Base-by-base conservation (phyloP, 1,140 invertebrate genomes). In the Idris sp. region DNA sequence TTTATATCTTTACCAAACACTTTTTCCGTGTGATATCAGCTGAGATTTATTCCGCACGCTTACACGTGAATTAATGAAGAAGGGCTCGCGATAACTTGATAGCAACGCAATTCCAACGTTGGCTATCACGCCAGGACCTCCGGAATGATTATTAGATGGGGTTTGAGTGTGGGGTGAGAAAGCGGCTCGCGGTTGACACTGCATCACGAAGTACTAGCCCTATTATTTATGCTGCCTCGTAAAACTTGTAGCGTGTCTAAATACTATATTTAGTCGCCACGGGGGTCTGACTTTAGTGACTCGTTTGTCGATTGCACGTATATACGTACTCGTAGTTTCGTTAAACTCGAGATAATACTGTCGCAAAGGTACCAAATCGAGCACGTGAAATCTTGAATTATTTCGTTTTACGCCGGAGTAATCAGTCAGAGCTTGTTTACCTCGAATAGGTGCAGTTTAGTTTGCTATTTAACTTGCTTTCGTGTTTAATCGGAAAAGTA, bases 211-310 rank as follows among this genome's bases (percentile, higher is more conserved):
- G 77, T 75, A 80, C 79, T 83, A 84, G 84, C 83, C 79, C 76
- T 79, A 77, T 86, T 86, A 86, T 86, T 86, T 86, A 86, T 86
- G 82, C 65, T 75, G 76, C 76, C 79, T 83, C 84, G 82, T 86
- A 85, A 86, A 86, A 86, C 84, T 85, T 86, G 83, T 86, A 74
- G 84, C 84, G 83, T 84, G 84, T 79, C 77, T 76, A 69, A 79
- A 72, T 77, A 78, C 79, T 58, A 77, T 81, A 79, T 72, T 76
- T 59, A 61, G 51, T 41, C 54, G 36, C 68, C 3, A 54, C 31
- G 41, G 64, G 68, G 74, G 48, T 10, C 28, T 54, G 58, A 58
- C 54, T 65, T 68, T 68, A 74, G 56, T 43, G 59, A 65, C 64
- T 65, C 61, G 61, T 72, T 72, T 48, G 56, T 53, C 61, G 67